These are phyloP conservation scores for Microtus ochrogaster DNA, from an alignment of 2,113 vertebrate genomes.

Conservation along the genomic window DNA sequence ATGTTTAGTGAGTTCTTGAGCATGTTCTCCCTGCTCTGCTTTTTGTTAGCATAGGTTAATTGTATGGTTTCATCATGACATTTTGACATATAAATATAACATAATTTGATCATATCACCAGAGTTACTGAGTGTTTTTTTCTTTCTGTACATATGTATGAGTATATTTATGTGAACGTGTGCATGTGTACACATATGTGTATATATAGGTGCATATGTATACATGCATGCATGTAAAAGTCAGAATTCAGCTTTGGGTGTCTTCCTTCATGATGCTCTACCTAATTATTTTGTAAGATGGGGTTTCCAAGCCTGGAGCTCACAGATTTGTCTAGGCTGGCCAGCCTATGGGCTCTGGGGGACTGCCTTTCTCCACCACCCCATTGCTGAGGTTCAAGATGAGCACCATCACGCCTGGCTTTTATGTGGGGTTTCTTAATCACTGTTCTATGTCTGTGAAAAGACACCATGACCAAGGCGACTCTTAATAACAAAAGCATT, in stretches of 20 bases:
- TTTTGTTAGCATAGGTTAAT: not conserved
- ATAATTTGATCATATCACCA: not conserved
- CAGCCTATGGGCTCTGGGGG: not conserved
- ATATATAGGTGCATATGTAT: not conserved
- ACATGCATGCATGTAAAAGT: not conserved
- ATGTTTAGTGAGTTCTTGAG: not conserved
- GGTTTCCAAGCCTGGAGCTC: not conserved
- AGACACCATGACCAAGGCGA: not conserved
- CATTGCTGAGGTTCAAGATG: not conserved
- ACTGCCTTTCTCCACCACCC: not conserved
- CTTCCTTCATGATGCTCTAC: no score
- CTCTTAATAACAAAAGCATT: not conserved
- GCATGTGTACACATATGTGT: not conserved
- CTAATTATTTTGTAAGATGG: not conserved
- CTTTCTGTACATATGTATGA: not conserved
- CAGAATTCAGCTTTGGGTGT: not conserved
- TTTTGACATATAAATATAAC: not conserved
- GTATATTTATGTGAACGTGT: not conserved
- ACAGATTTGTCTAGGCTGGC: not conserved
- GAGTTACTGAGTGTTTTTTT: not conserved
- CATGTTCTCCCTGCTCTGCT: not conserved
- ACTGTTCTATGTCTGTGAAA: not conserved
- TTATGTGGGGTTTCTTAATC: not conserved
- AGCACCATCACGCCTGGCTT: not conserved
- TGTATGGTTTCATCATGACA: not conserved